Conservation (phyloP, 2,113 vertebrate species). For the Mastomys natalensis region DNA sequence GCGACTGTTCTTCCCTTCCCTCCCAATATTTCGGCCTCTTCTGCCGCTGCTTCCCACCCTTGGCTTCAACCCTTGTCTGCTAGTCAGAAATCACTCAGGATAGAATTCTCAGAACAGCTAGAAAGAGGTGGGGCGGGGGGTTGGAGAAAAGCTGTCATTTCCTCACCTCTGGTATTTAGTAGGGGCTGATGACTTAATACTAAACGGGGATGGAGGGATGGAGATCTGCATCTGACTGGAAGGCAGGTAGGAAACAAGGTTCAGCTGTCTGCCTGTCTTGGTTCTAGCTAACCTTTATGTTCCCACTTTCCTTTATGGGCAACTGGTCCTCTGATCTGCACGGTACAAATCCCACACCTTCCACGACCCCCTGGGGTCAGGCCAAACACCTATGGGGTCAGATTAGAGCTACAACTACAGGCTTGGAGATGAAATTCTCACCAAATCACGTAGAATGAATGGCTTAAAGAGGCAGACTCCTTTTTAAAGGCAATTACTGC, state of each 20-base stretch:
- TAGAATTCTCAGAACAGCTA: conserved; percentile 14
- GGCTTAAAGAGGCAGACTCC: conserved; percentile 82
- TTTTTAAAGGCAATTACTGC: conserved; percentile 88
- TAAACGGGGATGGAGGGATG: background rate
- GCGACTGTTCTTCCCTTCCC: background rate
- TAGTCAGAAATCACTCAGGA: background rate
- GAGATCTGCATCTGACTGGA: background rate
- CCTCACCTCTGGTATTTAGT: background rate
- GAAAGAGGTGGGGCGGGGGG: background rate
- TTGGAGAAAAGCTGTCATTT: background rate
- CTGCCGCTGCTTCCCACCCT: background rate
- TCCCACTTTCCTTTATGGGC: background rate
- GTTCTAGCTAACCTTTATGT: background rate
- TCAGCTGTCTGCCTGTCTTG: background rate
- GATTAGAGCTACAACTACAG: conserved; percentile 57
- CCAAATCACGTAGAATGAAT: conserved; percentile 79
- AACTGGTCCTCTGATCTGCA: background rate
- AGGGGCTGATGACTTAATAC: conserved; percentile 46
- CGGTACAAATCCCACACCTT: conserved; percentile 46
- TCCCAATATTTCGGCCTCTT: background rate
- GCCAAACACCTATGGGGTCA: conserved; percentile 60
- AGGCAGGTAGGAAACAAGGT: conserved; percentile 65
- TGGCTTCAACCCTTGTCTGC: background rate
- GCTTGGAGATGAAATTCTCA: conserved; percentile 81
- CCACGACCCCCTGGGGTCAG: conserved; percentile 50